These are phyloP conservation scores for Muscicapa comitata DNA, from an alignment of 2,797 vertebrate genomes.

Conservation along the genomic window DNA sequence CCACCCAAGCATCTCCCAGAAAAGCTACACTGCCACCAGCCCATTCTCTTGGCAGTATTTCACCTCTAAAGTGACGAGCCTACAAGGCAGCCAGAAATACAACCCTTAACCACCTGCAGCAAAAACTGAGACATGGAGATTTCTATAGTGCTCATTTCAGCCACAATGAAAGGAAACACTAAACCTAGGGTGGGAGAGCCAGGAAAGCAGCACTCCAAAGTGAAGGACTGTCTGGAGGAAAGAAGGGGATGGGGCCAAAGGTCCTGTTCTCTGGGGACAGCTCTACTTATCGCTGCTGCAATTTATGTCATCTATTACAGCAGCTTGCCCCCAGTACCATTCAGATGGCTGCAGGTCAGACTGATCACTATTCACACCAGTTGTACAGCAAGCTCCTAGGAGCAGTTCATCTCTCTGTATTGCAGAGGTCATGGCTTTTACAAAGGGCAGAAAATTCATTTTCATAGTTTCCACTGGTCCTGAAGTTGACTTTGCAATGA, in stretches of 20 bases:
- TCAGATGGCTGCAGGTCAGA: not conserved
- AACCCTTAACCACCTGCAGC: not conserved
- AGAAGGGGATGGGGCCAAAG: not conserved
- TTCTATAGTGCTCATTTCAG: not conserved
- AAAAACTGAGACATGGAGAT: rapidly evolving
- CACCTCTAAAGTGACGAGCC: not conserved
- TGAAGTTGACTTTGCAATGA: not conserved
- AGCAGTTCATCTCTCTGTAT: not conserved
- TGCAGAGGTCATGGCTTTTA: not conserved
- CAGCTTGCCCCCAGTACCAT: not conserved
- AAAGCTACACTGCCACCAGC: not conserved
- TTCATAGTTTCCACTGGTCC: not conserved
- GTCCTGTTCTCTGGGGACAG: not conserved
- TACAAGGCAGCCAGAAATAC: not conserved
- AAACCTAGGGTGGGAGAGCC: not conserved
- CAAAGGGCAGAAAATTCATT: not conserved
- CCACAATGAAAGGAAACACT: not conserved
- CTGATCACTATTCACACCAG: not conserved
- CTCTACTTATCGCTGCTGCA: not conserved
- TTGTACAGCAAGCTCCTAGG: not conserved
- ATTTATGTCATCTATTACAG: not conserved
- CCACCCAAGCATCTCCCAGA: not conserved
- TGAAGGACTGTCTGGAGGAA: not conserved
- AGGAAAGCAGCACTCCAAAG: not conserved
- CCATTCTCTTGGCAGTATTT: not conserved